phyloP scores from a whole-genome alignment of 2,888 invertebrate genomes.

The Orthonychiurus folsomi region DNA sequence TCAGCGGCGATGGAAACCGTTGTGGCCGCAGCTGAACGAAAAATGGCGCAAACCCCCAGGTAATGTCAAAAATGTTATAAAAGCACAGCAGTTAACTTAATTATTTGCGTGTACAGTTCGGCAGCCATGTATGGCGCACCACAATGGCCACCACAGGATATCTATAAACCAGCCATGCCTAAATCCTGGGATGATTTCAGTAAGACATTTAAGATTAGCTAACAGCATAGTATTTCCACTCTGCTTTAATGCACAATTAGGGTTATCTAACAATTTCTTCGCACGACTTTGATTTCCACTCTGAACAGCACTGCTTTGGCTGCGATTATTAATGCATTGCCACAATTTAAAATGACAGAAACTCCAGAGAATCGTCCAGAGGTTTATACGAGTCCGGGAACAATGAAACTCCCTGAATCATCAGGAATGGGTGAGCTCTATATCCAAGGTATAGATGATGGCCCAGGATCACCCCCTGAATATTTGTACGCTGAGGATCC shows the following conservation, averaged over 20 bases:
- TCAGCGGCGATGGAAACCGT: constrained; percentile 40
- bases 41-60: constrained; percentile 36
- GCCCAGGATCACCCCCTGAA: no score
- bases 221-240: neutral
- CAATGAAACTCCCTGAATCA: no score
- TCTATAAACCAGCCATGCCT: constrained; percentile 29
- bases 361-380: neutral
- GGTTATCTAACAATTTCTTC: no score
- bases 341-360: neutral
- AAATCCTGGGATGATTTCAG: constrained; percentile 36
- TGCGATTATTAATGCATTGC: neutral
- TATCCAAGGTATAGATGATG: no score
- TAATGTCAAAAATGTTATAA: constrained; percentile 17
- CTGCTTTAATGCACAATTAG: no score
- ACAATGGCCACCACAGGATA: constrained; percentile 6
- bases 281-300: no score
- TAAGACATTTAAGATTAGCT: constrained; percentile 9
- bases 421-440: no score
- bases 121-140: neutral
- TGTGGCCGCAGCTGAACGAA: constrained; percentile 41
- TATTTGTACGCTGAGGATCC: neutral
- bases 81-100: no score
- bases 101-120: neutral
- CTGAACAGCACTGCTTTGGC: no score
- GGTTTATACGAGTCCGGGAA: no score